Percentiles rank a stretch among this genome's conserved stretches.
phyloP scores from a whole-genome alignment of 2,113 vertebrate genomes.

The Coracopsis vasa region DNA sequence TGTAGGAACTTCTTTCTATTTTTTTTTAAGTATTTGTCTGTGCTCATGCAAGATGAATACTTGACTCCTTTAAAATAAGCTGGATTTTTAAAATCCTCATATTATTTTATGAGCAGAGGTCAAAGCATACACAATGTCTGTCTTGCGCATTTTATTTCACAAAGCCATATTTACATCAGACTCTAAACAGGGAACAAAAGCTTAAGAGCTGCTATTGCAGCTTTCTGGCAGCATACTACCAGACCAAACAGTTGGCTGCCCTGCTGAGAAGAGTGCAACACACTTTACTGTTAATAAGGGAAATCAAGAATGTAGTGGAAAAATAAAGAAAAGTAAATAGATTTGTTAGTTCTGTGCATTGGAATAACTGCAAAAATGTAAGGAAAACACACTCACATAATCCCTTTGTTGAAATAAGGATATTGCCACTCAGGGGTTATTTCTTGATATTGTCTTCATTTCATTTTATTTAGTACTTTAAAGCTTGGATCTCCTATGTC shows the following conservation, averaged over 20 bases:
- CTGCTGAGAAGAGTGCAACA: background rate
- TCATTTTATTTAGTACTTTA: background rate
- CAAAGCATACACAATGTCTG: background rate
- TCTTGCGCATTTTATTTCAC: background rate
- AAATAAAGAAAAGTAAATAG: background rate
- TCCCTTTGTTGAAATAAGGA: background rate
- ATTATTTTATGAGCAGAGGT: background rate
- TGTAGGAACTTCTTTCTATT: background rate
- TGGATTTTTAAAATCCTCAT: background rate
- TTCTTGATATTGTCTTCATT: background rate
- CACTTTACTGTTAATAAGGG: background rate
- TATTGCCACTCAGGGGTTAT: background rate
- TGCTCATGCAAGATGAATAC: background rate
- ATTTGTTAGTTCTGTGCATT: background rate
- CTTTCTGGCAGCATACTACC: background rate
- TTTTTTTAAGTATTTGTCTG: background rate
- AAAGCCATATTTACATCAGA: background rate
- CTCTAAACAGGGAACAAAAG: background rate
- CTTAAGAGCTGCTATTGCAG: background rate
- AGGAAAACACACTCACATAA: background rate
- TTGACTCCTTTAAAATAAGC: background rate
- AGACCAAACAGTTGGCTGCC: background rate
- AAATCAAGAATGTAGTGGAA: background rate
- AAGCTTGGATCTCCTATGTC: background rate
- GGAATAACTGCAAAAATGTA: background rate